These are phyloP conservation scores for Lophura nycthemera DNA, from an alignment of 2,113 vertebrate genomes.

Conservation along the genomic window DNA sequence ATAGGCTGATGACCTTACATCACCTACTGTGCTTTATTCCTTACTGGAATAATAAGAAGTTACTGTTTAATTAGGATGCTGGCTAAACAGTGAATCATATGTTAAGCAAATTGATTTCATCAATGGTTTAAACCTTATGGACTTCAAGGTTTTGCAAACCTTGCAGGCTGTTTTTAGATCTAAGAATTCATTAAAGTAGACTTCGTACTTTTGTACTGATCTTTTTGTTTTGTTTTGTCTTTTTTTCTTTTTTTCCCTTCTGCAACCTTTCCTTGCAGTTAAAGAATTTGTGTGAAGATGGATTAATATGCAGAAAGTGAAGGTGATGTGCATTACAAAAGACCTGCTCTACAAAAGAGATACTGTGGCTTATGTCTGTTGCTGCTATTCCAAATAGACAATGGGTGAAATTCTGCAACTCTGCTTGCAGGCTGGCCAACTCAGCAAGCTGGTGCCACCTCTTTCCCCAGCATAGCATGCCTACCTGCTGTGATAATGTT, in stretches of 20 bases:
- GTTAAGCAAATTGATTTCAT: background rate
- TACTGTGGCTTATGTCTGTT: background rate
- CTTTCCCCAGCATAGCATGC: background rate
- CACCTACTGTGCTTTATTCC: background rate
- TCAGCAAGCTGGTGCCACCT: background rate
- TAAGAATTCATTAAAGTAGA: background rate
- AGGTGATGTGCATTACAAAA: background rate
- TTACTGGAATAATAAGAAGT: background rate
- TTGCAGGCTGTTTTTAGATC: background rate
- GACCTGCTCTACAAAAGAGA: background rate
- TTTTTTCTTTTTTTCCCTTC: no score
- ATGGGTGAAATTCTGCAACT: background rate
- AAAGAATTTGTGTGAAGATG: background rate
- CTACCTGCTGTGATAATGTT: background rate
- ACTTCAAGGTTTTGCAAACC: background rate
- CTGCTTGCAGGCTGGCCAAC: background rate
- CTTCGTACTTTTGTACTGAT: rapidly evolving
- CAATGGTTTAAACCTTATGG: background rate
- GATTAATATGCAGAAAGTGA: background rate
- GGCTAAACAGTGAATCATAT: background rate
- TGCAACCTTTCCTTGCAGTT: background rate
- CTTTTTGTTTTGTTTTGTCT: background rate
- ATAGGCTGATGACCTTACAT: background rate
- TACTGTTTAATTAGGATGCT: background rate
- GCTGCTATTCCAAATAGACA: background rate